Conservation (phyloP, 2,113 vertebrate species). For the Pygoscelis antarcticus region DNA sequence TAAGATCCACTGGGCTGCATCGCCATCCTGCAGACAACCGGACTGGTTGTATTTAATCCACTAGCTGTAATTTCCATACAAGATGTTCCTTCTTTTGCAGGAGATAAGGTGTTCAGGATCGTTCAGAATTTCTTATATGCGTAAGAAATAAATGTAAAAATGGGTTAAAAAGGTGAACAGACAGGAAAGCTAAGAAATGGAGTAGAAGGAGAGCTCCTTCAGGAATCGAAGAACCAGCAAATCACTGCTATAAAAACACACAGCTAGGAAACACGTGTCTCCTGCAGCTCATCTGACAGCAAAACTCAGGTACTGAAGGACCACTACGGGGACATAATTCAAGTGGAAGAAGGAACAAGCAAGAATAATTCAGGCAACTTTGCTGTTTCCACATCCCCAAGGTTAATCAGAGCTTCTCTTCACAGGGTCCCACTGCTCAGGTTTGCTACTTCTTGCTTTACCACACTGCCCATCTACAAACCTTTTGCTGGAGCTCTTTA, state of each 20-base stretch:
- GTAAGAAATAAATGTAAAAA: neutral
- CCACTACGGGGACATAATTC: fast-evolving
- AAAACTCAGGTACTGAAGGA: fast-evolving
- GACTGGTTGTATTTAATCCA: fast-evolving
- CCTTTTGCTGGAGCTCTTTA: neutral
- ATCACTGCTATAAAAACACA: neutral
- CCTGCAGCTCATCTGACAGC: neutral
- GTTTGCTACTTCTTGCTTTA: neutral
- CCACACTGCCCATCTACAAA: fast-evolving
- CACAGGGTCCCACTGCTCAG: neutral
- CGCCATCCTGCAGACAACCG: fast-evolving
- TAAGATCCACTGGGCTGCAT: neutral
- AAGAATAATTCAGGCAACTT: neutral
- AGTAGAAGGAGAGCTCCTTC: slow-evolving; percentile 24
- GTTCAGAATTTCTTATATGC: neutral
- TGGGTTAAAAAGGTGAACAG: slow-evolving; percentile 14
- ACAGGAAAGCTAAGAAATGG: slow-evolving; percentile 15
- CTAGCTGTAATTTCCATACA: fast-evolving
- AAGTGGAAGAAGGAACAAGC: neutral
- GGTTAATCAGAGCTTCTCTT: neutral
- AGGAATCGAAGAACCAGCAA: slow-evolving; percentile 50
- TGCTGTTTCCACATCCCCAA: neutral
- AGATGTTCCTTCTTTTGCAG: neutral
- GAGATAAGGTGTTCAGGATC: slow-evolving; percentile 58
- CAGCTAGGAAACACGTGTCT: neutral